These are phyloP conservation scores for Ormyrus thymus DNA, from an alignment of 2,888 invertebrate genomes.

Conservation along the genomic window DNA sequence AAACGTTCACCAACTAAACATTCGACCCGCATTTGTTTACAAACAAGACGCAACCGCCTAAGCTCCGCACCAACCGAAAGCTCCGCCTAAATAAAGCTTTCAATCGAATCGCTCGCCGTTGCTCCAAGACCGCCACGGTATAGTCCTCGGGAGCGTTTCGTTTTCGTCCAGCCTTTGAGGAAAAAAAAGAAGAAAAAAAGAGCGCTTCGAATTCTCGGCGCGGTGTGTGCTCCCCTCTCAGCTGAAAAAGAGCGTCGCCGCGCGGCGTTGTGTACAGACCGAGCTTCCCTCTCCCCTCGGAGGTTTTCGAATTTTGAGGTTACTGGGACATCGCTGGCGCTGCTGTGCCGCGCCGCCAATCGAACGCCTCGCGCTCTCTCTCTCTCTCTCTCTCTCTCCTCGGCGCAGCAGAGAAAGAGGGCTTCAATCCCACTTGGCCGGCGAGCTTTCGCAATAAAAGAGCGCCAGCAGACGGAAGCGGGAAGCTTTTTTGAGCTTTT, in stretches of 20 bases:
- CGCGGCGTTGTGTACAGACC: neutral
- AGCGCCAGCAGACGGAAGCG: slow-evolving; percentile 15
- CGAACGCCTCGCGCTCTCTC: slow-evolving; percentile 20
- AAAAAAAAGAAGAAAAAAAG: neutral
- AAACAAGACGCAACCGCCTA: no score
- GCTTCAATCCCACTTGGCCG: slow-evolving; percentile 32
- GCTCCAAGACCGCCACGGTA: no score
- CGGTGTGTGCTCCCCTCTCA: neutral
- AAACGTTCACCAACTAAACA: no score
- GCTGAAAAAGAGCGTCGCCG: slow-evolving; percentile 23
- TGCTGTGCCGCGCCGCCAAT: slow-evolving; percentile 26
- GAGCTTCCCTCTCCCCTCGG: neutral
- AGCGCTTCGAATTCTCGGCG: neutral
- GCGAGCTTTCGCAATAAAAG: slow-evolving; percentile 39
- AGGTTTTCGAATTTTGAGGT: slow-evolving; percentile 56
- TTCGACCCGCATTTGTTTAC: no score
- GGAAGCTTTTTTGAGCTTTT: neutral
- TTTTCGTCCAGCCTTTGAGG: no score
- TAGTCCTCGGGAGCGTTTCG: no score
- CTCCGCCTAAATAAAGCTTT: no score
- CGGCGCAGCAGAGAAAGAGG: slow-evolving; percentile 2
- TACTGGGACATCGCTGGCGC: slow-evolving; percentile 50
- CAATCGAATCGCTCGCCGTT: no score
- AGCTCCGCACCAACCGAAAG: no score
- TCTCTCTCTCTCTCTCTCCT: slow-evolving; percentile 3